Evolutionary conservation across 2,113 vertebrate species (phyloP).

Genomic region (Martes martes): DNA sequence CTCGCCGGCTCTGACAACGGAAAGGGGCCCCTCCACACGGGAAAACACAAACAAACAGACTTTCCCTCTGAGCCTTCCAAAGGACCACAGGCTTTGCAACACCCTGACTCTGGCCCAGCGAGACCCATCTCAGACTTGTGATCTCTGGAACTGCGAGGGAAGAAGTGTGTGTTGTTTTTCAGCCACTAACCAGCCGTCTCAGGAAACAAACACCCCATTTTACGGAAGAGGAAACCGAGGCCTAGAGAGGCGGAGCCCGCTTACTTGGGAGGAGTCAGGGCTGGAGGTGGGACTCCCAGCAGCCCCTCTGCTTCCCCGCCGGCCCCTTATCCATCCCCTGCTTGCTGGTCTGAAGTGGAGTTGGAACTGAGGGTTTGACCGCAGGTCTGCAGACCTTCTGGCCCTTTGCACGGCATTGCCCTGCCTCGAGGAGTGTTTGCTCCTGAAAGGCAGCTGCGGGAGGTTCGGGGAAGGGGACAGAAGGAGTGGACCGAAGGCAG

Average conservation of each 20-base stretch:
- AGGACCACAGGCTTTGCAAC: background rate
- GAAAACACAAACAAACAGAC: background rate
- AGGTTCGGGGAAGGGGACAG: background rate
- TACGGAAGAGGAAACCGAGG: background rate
- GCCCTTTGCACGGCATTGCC: fast-evolving
- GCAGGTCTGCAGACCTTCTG: background rate
- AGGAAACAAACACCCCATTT: background rate
- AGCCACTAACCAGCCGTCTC: background rate
- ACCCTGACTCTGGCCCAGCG: too few species aligned
- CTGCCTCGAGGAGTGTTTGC: background rate
- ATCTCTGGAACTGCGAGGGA: background rate
- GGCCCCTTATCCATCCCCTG: fast-evolving
- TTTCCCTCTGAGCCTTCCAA: background rate
- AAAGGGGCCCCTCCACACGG: background rate
- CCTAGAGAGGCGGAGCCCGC: background rate
- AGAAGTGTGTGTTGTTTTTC: background rate
- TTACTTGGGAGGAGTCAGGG: background rate
- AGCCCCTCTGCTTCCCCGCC: background rate
- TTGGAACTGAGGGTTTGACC: background rate
- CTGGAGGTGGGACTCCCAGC: background rate
- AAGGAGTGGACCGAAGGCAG: too few species aligned
- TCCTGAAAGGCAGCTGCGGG: fast-evolving
- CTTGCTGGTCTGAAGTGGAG: background rate
- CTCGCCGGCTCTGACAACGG: background rate
- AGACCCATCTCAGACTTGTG: background rate